Conservation (phyloP, 2,113 vertebrate genomes). For the Chaenogobius annularis region DNA sequence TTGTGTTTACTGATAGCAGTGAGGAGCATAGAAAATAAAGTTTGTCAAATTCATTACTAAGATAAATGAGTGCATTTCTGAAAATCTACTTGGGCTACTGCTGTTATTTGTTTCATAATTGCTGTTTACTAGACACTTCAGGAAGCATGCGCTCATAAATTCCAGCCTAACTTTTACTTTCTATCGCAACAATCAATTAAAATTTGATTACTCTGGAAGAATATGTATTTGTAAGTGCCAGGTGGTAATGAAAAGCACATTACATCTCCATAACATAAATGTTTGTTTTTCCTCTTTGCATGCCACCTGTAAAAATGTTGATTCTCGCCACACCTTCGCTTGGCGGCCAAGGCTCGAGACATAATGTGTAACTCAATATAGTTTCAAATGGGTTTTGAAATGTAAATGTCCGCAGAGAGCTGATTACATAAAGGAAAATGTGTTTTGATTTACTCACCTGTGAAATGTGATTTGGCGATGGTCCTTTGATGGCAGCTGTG, state of each 20-base stretch:
- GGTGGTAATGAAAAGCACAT: conserved; percentile 43
- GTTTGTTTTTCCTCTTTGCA: conserved; percentile 40
- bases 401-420: conserved; percentile 2
- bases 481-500: not conserved
- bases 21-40: not conserved
- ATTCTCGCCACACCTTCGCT: conserved; percentile 1
- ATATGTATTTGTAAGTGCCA: conserved; percentile 21
- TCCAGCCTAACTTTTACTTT: conserved; percentile 36
- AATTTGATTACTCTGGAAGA: conserved; percentile 42
- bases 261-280: conserved; percentile 28
- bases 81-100: conserved; percentile 8
- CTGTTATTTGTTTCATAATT: conserved; percentile 27
- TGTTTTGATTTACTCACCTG: conserved; percentile 4
- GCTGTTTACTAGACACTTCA: conserved; percentile 33
- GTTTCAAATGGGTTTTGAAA: conserved; percentile 2
- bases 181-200: conserved; percentile 42
- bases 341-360: not conserved
- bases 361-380: conserved; percentile 8
- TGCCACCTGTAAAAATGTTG: conserved; percentile 26
- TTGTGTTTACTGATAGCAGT: conserved; percentile 1
- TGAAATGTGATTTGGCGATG: conserved; percentile 3
- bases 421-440: conserved; percentile 5
- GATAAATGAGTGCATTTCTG: not conserved
- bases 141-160: conserved; percentile 44
- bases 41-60: not conserved